These are phyloP conservation scores for human DNA, from an alignment of 2,113 vertebrate genomes.

Conservation along the genomic window GRCh38 chr2:232203001-232203500, in stretches of 20 bases:
- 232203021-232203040: neutral
- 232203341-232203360: slow-evolving; percentile 65
- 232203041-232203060: neutral
- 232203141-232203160: slow-evolving; percentile 19
- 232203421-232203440: slow-evolving; percentile 68
- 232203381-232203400: slow-evolving; percentile 70
- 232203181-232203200: slow-evolving; percentile 37
- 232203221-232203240: neutral
- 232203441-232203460: slow-evolving; percentile 31
- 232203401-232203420: slow-evolving; percentile 70
- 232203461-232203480: slow-evolving; percentile 74
- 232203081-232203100: neutral
- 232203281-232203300: neutral
- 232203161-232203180: slow-evolving; percentile 17
- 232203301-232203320: slow-evolving; percentile 46
- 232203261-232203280: slow-evolving; percentile 45
- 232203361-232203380: slow-evolving; percentile 70
- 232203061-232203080: neutral
- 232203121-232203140: neutral
- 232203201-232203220: slow-evolving; percentile 11
- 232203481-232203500: slow-evolving; percentile 59
- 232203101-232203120: neutral
- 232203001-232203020: neutral
- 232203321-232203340: slow-evolving; percentile 54
- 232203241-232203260: slow-evolving; percentile 35